Base-by-base conservation (phyloP, 2,888 invertebrate species). In the Drosophila kokeensis region DNA sequence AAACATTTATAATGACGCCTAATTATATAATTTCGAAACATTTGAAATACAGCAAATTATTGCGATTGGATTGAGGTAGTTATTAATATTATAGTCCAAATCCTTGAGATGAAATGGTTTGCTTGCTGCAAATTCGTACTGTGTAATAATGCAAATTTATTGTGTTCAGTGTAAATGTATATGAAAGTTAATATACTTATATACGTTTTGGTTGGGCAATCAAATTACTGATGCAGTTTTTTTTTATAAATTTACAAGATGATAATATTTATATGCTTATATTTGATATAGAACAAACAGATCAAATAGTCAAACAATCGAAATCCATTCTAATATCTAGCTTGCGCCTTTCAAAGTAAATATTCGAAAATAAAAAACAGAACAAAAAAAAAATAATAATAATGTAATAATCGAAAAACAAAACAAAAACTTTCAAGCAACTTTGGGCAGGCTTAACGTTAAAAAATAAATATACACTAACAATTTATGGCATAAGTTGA, bases 301-400 rank as follows among this genome's bases (percentile, higher is more conserved):
- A 45, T 24, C 15, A 45, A 24, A 24, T 45, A 24, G 45, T 45
- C 15, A 15, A 45, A 15, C 24, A 45, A 45, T 45, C 45, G 45
- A 45, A 45, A 45, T 45, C 45, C 24, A 45, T 45, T 24, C 24
- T 15, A 71, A 45, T 45, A 45, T 24, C 24, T 15, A 24, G 45
- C 45, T 45, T 45, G 45, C 45, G 45, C 45, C 45, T 45, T 24
- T 15, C 24, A 24, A 24, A 45, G 24, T 24, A 24, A 24, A 45
- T 45, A 45, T 45, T 24, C 21, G 15, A 24, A 45, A 8, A 15
- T 24, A 8, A 24, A 15, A 45, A 42, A 11, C 42, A 15, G 21
- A 15, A 13, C 21, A 45, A 45, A 21, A 21, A 13, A 45, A 45
- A 21, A 21, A 13, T 40, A n/a, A 10, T 42, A 8, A 45, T 21